Evolutionary conservation across 2,113 vertebrate genomes (phyloP).

Genomic region (Brienomyrus brachyistius): DNA sequence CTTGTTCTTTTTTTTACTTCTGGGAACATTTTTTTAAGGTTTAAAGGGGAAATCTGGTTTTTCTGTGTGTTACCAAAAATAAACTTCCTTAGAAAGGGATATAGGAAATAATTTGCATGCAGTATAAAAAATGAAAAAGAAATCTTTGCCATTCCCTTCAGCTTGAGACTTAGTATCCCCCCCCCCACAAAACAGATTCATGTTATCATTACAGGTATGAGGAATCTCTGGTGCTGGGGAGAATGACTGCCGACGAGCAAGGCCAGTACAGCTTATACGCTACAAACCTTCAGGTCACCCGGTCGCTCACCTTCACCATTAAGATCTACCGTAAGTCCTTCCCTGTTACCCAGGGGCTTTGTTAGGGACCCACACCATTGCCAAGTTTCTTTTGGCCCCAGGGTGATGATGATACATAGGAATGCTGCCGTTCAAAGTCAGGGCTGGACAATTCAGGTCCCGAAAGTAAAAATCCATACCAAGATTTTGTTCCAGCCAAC

Average conservation of each 20-base stretch:
- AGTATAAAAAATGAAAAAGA: background rate
- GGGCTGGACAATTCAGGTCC: too few species aligned
- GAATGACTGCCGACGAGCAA: conserved; percentile 56
- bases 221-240: conserved; percentile 53
- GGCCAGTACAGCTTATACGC: conserved; percentile 69
- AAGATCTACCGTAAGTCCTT: conserved; percentile 63
- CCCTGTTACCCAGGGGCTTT: background rate
- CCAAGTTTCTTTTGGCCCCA: background rate
- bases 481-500: too few species aligned
- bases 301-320: conserved; percentile 58
- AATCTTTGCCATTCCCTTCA: background rate
- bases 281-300: conserved; percentile 47
- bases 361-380: background rate
- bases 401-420: background rate
- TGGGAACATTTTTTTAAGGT: background rate
- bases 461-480: too few species aligned
- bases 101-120: background rate
- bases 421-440: background rate
- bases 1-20: background rate
- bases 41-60: background rate
- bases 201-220: conserved; percentile 46
- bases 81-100: background rate
- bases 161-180: background rate
- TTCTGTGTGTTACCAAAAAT: background rate
- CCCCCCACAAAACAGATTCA: too few species aligned